Evolutionary conservation across 2,888 invertebrate genomes (phyloP), one percentile per base, ranked within the genome.

Genomic region (Melanotus villosus): DNA sequence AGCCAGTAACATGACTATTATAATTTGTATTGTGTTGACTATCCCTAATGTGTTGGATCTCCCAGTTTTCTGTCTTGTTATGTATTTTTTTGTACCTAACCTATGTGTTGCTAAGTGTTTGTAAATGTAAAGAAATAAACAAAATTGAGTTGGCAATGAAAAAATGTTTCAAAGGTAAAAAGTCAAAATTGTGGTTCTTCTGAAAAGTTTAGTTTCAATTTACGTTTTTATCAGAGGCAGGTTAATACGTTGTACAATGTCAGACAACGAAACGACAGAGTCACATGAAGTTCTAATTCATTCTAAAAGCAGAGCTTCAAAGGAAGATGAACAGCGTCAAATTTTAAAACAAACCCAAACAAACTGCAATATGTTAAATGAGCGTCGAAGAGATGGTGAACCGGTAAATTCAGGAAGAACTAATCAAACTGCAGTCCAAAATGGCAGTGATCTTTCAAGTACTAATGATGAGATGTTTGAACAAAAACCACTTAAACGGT

Each of bases 261-360:
- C 30, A 32, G 19, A 54, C 7, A 56, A 66, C 12, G 75, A 75
- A 63, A 74, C 73, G 70, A 21, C 36, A 23, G 50, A 65, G 23
- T 43, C 72, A 10, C 75, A 72, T 59, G 59, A 68, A 6, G 75
- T 71, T 26, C 38, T 76, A 45, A 74, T 68, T 30, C 54, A 70
- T 59, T 76, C 76, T 1, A 67, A 74, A 68, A 59, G 19, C 19
- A 70, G 74, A 12, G 75, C 75, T 10, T 45, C 65, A 18, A 47
- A 71, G 21, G 76, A 76, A 60, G 58, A 68, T 38, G 68, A 75
- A 60, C 63, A 72, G 7, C 70, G 73, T n/a, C 34, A 57, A 9
- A 30, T 65, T 9, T 30, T 64, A 14, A 41, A 64, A 36, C 60
- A 70, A 32, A 59, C 68, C 5, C 47, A 70, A 23, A 10, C 26